These are phyloP conservation scores for Aphis gossypii DNA, from an alignment of 1,140 invertebrate species.

Conservation along the genomic window DNA sequence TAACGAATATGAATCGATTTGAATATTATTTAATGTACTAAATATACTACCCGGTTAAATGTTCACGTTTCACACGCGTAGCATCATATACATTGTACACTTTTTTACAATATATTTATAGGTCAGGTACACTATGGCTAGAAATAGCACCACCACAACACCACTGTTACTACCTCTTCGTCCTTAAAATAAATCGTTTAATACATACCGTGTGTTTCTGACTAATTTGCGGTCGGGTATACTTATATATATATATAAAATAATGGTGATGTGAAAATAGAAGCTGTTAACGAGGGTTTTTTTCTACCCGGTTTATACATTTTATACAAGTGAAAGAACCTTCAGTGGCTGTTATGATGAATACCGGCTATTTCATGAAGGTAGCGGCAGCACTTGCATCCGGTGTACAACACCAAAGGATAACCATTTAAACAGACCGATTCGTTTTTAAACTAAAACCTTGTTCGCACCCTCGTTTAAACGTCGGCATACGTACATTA, in stretches of 20 bases:
- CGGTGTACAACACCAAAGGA: slow-evolving; percentile 4
- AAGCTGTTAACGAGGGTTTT: not conserved
- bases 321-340: not conserved
- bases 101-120: not conserved
- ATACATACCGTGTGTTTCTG: not conserved
- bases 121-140: not conserved
- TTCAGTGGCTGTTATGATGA: not conserved
- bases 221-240: slow-evolving; percentile 35
- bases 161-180: not conserved
- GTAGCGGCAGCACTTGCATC: not conserved
- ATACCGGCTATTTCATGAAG: not conserved
- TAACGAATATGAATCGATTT: not conserved
- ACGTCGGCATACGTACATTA: not conserved
- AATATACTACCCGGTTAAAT: not conserved
- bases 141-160: not conserved
- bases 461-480: not conserved
- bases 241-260: not conserved
- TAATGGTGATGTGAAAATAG: slow-evolving; percentile 17
- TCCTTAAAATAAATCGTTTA: not conserved
- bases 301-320: not conserved
- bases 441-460: slow-evolving; percentile 21
- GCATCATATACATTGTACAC: not conserved
- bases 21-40: not conserved
- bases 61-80: not conserved
- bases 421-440: slow-evolving; percentile 9